Base-by-base conservation (phyloP, 2,113 vertebrate species). In the Cynoglossus semilaevis region DNA sequence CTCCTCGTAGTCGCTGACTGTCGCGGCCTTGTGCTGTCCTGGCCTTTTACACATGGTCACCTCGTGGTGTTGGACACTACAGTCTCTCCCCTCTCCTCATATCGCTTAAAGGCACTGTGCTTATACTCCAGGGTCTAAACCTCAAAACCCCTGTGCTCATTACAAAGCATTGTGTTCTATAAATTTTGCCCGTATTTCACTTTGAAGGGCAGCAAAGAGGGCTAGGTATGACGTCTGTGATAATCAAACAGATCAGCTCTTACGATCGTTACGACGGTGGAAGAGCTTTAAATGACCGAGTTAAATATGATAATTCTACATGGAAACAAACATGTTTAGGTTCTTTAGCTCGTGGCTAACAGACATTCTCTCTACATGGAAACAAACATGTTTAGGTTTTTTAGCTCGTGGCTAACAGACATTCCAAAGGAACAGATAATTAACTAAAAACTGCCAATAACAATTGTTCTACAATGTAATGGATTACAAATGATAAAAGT, bases 1-100 rank as follows among this genome's bases (percentile, higher is more conserved):
- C 73, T 69, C 79, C 70, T 68, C 57, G 53, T 58, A 57, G 56
- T 58, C 13, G 11, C 57, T 53, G 59, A 60, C 58, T 64, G 73
- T 58, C 16, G 47, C 64, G 76, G 66, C 64, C 47, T 22, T 37
- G 65, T 69, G 46, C 54, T 37, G 48, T 66, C 43, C 75, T 54
- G 60, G 67, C 50, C 57, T 63, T 37, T 29, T 66, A 48, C 43
- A 53, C 71, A 52, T 67, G 60, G 19, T 60, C 62, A 70, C 54
- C 57, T 67, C 34, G 2, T 37, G 42, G 17, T 62, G 79, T 72
- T 74, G 52, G 48, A 63, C 58, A 61, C 45, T 53, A 14, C 48
- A 59, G 9, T 44, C 42, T 54, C 61, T 76, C 58, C 51, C 43
- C 8, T 11, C 56, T 51, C 37, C 42, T 14, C 16, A 45, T 2